Conservation (phyloP, 2,888 invertebrate genomes). For the Carabus problematicus region DNA sequence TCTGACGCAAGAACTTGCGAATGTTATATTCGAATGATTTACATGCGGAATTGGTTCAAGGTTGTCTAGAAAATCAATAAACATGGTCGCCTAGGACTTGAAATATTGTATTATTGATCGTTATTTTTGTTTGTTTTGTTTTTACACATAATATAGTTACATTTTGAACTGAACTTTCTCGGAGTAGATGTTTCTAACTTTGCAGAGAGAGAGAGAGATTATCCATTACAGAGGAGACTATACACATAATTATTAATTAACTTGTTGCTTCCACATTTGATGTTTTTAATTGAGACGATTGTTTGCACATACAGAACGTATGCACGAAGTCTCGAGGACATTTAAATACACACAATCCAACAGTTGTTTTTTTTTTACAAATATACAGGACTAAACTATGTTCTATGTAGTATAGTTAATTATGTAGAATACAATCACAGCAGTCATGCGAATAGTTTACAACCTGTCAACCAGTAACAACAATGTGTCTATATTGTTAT, state of each 20-base stretch:
- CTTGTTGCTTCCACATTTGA: neutral
- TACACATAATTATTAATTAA: conserved; percentile 3
- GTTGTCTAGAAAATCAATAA: neutral
- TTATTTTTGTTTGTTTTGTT: conserved; percentile 25
- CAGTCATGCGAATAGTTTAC: too few relatives aligned
- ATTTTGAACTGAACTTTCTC: conserved; percentile 21
- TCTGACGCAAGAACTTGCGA: too few relatives aligned
- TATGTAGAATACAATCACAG: too few relatives aligned
- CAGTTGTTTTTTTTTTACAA: too few relatives aligned
- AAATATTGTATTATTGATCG: conserved; percentile 23
- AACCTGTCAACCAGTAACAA: too few relatives aligned
- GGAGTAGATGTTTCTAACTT: conserved; percentile 4
- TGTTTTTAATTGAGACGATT: conserved; percentile 4
- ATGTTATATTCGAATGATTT: too few relatives aligned
- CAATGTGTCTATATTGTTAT: too few relatives aligned
- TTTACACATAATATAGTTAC: conserved; percentile 34
- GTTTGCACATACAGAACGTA: conserved; percentile 5
- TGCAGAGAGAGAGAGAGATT: conserved; percentile 11
- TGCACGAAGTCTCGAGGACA: too few relatives aligned
- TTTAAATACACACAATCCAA: too few relatives aligned
- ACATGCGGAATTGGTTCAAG: too few relatives aligned
- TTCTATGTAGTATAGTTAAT: too few relatives aligned
- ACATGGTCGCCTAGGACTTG: conserved; percentile 7
- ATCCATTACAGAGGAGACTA: conserved; percentile 9
- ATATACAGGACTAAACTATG: too few relatives aligned